These are phyloP conservation scores for Iguana delicatissima DNA, from an alignment of 2,797 vertebrate species.

Conservation along the genomic window DNA sequence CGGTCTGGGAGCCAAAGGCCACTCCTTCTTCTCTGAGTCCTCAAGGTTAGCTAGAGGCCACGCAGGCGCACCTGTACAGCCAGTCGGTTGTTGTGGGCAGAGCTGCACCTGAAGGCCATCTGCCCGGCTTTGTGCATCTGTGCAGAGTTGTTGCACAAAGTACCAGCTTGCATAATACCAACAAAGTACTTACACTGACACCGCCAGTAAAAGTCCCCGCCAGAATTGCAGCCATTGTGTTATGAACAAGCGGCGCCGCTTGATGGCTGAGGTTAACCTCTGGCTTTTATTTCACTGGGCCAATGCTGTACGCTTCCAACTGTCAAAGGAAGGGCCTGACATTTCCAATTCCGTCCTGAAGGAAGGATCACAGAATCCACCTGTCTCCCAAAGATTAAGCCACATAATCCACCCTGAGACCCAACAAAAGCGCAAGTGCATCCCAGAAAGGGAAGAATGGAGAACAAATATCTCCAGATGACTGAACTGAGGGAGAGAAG, in stretches of 20 bases:
- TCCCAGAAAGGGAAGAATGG: neutral
- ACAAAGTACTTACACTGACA: too few species aligned
- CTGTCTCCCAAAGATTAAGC: neutral
- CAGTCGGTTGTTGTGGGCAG: too few species aligned
- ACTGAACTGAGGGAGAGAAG: neutral
- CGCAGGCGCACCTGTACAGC: too few species aligned
- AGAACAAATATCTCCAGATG: neutral
- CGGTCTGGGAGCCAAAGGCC: too few species aligned
- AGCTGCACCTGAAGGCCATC: too few species aligned
- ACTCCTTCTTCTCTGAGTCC: too few species aligned
- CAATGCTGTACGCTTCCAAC: neutral
- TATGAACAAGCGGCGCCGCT: neutral
- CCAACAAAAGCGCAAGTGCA: neutral
- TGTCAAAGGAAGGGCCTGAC: neutral
- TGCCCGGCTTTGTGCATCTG: too few species aligned
- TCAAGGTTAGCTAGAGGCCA: too few species aligned
- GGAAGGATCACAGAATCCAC: neutral
- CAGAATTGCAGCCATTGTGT: neutral
- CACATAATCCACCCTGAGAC: neutral
- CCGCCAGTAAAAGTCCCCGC: too few species aligned
- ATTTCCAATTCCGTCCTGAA: neutral
- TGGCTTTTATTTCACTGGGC: neutral
- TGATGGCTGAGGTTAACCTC: too few species aligned
- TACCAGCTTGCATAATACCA: too few species aligned
- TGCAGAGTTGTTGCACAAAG: too few species aligned